phyloP scores from a whole-genome alignment of 2,888 invertebrate genomes.

The Coelogynopora nodosa region DNA sequence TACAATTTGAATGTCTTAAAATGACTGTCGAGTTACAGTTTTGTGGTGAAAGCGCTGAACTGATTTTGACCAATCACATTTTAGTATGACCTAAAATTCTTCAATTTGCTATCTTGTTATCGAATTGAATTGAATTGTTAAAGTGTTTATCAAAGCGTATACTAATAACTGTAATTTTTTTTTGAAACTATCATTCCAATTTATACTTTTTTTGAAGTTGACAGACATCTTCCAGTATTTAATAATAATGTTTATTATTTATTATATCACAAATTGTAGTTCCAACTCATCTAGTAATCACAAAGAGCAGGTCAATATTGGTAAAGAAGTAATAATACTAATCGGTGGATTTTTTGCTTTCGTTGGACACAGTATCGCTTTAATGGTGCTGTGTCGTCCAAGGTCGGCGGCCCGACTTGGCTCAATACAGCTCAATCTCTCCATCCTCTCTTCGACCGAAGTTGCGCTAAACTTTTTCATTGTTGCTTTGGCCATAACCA shows the following conservation, averaged over 20 bases:
- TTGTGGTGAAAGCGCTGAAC: too few relatives aligned
- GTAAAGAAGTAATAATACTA: neutral
- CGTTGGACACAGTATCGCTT: slow-evolving; percentile 1
- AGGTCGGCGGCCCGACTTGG: slow-evolving; percentile 25
- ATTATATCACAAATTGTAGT: neutral
- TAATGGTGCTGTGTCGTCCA: slow-evolving; percentile 16
- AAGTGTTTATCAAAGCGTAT: too few relatives aligned
- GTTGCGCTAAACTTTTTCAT: slow-evolving; percentile 29
- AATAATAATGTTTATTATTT: neutral
- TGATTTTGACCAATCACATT: too few relatives aligned
- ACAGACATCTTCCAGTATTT: too few relatives aligned
- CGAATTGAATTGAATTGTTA: too few relatives aligned
- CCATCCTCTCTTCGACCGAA: slow-evolving; percentile 35
- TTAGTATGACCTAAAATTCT: too few relatives aligned
- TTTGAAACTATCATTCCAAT: too few relatives aligned
- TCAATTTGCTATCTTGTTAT: too few relatives aligned
- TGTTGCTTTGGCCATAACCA: neutral
- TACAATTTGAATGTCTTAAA: too few relatives aligned
- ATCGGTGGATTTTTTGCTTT: neutral
- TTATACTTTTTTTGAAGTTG: too few relatives aligned
- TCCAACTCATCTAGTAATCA: neutral
- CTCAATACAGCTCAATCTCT: slow-evolving; percentile 35
- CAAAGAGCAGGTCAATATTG: neutral
- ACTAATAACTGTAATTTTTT: too few relatives aligned
- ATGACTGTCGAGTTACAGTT: too few relatives aligned